phyloP scores from a whole-genome alignment of 2,797 vertebrate species.

The Typhlichthys eigenmanni region DNA sequence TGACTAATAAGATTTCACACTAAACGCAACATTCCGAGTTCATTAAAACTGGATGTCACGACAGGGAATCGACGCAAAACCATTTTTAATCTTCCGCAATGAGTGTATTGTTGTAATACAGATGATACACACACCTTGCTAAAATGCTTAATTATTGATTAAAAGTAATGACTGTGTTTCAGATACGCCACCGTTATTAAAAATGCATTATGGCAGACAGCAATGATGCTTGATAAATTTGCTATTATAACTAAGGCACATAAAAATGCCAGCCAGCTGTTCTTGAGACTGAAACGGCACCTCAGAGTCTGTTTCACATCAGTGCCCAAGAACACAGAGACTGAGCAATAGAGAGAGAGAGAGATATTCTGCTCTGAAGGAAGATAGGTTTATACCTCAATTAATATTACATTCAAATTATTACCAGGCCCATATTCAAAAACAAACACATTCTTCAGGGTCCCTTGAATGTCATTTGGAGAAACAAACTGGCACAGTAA shows the following conservation, averaged over 20 bases:
- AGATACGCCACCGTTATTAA: constrained; percentile 45
- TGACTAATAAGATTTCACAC: too few relatives aligned
- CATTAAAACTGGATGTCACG: too few relatives aligned
- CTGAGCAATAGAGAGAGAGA: constrained; percentile 2
- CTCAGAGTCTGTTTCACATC: constrained; percentile 6
- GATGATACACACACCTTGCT: constrained; percentile 36
- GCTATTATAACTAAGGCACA: constrained; percentile 42
- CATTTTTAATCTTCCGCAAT: too few relatives aligned
- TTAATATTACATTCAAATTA: constrained; percentile 15
- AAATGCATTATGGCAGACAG: constrained; percentile 42
- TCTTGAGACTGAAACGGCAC: constrained; percentile 8
- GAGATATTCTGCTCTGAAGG: constrained; percentile 1
- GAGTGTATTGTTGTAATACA: constrained; percentile 19
- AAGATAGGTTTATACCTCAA: constrained; percentile 8
- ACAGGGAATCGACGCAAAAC: too few relatives aligned
- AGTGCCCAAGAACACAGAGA: not conserved
- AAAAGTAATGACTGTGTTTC: constrained; percentile 23
- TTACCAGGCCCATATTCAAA: constrained; percentile 39
- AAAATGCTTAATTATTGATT: constrained; percentile 47
- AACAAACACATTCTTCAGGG: constrained; percentile 18
- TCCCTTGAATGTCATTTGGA: constrained; percentile 26
- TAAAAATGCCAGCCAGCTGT: constrained; percentile 44
- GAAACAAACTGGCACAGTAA: constrained; percentile 7
- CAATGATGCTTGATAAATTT: constrained; percentile 30
- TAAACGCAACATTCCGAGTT: too few relatives aligned